Evolutionary conservation across 2,797 vertebrate genomes (phyloP).

Genomic region (Columba guinea): DNA sequence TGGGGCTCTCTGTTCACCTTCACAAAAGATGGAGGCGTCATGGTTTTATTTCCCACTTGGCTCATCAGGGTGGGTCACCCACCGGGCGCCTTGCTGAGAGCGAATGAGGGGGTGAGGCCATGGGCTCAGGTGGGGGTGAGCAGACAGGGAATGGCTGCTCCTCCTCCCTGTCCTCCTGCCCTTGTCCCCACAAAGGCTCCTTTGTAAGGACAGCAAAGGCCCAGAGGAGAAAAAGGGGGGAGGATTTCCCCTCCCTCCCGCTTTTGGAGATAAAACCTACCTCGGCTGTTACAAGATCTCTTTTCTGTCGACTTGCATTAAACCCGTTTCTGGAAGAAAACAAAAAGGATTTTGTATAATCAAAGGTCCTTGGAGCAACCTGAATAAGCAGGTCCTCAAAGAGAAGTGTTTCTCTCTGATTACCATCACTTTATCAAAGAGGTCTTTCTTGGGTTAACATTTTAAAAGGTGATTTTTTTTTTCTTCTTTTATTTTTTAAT

Average conservation of each 20-base stretch:
- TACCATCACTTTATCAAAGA: conserved; percentile 82
- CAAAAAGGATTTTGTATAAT: conserved; percentile 87
- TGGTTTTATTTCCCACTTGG: neutral
- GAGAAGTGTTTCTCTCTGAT: conserved; percentile 76
- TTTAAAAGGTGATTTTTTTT: conserved; percentile 54
- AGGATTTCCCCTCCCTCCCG: conserved; percentile 72
- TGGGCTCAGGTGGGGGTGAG: neutral
- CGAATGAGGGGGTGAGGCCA: neutral
- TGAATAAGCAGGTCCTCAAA: conserved; percentile 78
- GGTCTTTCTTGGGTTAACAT: conserved; percentile 79
- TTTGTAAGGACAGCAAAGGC: conserved; percentile 70
- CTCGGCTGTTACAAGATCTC: conserved; percentile 96
- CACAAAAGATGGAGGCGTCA: neutral
- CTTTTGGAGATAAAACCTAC: conserved; percentile 92
- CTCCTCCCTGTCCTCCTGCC: conserved; percentile 61
- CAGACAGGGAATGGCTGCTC: conserved; percentile 50
- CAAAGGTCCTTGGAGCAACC: conserved; percentile 76
- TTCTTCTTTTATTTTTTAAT: neutral
- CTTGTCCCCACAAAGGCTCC: conserved; percentile 74
- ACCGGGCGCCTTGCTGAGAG: neutral
- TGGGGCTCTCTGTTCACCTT: neutral
- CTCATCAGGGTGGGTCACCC: neutral
- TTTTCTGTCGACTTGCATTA: conserved; percentile 97
- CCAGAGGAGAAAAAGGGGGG: conserved; percentile 53
- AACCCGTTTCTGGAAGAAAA: conserved; percentile 89